A percentile compares a stretch with the other conserved stretches of the same genome.
Evolutionary conservation across 2,797 vertebrate species (phyloP).

Genomic region (Pagetopsis macropterus): DNA sequence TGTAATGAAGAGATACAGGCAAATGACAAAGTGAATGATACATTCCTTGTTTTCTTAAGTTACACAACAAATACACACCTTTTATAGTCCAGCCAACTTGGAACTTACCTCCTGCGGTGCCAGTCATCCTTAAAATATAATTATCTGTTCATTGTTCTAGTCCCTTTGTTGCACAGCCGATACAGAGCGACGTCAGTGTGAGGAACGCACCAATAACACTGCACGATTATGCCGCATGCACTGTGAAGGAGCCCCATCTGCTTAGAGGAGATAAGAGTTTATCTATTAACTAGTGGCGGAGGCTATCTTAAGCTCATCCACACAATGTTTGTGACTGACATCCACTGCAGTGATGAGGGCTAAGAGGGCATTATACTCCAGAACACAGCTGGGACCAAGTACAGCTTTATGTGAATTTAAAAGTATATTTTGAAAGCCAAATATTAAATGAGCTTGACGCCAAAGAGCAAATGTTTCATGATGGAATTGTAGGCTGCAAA

Average conservation of each 20-base stretch:
- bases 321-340: conserved; percentile 4
- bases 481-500: conserved; percentile 22
- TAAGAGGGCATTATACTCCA: conserved; percentile 4
- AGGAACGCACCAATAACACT: conserved; percentile 40
- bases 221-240: conserved; percentile 21
- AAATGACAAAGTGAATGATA: not conserved
- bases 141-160: not conserved
- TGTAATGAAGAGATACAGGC: not conserved
- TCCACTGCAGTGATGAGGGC: conserved; percentile 14
- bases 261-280: conserved; percentile 76
- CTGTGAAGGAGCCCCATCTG: conserved; percentile 65
- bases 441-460: not conserved
- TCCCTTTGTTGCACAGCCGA: conserved; percentile 1
- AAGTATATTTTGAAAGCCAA: conserved; percentile 9
- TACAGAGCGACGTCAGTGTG: conserved; percentile 20
- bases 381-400: conserved; percentile 13
- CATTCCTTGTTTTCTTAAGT: not conserved
- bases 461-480: not conserved
- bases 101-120: conserved; percentile 12
- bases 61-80: conserved; percentile 60
- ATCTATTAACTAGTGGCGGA: conserved; percentile 53
- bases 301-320: conserved; percentile 26
- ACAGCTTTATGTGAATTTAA: conserved; percentile 19
- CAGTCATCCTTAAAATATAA: conserved; percentile 48
- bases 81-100: conserved; percentile 42